Evolutionary conservation across 2,888 invertebrate species (phyloP).

Genomic region (Nebria salina): DNA sequence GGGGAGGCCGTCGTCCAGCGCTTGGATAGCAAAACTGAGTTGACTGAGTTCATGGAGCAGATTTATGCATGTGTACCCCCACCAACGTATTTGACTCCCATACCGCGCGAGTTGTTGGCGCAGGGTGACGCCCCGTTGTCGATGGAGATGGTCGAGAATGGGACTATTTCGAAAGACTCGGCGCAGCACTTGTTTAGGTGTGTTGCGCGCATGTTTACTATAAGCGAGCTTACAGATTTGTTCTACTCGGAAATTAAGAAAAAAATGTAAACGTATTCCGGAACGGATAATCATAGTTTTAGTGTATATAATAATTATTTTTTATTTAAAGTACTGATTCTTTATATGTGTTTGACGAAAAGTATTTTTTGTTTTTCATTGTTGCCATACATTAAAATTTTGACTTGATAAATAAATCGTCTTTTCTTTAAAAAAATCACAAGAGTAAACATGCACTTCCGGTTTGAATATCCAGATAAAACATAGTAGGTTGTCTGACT

Average conservation of each 20-base stretch:
- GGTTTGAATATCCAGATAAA: too few species aligned
- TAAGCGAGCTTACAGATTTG: not conserved
- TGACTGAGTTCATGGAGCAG: not conserved
- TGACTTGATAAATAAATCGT: too few species aligned
- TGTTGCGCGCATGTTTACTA: not conserved
- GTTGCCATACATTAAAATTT: too few species aligned
- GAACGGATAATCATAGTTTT: too few species aligned
- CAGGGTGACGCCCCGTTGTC: not conserved
- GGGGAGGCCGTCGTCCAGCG: not conserved
- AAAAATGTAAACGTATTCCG: not conserved
- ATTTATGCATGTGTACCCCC: constrained; percentile 4
- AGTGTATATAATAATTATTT: too few species aligned
- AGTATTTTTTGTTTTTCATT: too few species aligned
- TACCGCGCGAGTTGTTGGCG: not conserved
- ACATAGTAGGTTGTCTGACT: too few species aligned
- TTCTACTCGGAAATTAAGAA: not conserved
- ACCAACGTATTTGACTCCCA: not conserved
- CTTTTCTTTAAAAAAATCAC: too few species aligned
- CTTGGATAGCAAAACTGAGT: not conserved
- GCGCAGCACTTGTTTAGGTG: not conserved
- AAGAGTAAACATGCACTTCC: too few species aligned
- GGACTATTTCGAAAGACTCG: not conserved
- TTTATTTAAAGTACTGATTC: too few species aligned
- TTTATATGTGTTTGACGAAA: too few species aligned
- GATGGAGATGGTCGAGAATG: not conserved